These are phyloP conservation scores for Cerastoderma edule DNA, from an alignment of 2,888 invertebrate genomes.

Conservation along the genomic window DNA sequence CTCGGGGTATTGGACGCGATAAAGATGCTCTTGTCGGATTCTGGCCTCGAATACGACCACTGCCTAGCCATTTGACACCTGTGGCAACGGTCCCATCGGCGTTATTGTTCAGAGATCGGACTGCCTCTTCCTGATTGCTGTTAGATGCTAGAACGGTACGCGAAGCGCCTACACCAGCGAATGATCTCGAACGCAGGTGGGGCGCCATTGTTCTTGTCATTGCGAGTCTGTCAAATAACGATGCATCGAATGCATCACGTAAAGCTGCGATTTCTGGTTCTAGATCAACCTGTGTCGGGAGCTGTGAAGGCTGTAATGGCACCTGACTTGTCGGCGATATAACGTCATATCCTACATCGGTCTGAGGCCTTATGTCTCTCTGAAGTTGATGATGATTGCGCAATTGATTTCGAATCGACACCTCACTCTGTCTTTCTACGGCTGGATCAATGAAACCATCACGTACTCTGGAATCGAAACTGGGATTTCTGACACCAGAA, in stretches of 20 bases:
- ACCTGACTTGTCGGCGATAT: neutral
- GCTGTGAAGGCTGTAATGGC: neutral
- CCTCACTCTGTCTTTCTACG: no score
- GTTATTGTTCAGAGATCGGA: neutral
- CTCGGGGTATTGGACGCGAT: neutral
- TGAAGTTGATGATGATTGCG: no score
- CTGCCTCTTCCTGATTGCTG: neutral
- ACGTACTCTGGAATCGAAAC: no score
- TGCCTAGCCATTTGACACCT: slow-evolving; percentile 6
- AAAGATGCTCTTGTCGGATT: neutral
- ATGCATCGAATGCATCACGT: slow-evolving; percentile 18
- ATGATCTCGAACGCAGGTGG: no score
- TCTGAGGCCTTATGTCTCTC: neutral
- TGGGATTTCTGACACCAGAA: no score
- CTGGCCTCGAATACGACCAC: neutral
- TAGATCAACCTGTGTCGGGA: neutral
- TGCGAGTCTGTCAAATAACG: slow-evolving; percentile 17
- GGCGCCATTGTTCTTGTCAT: slow-evolving; percentile 4
- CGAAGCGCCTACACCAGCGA: neutral
- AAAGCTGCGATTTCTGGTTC: slow-evolving; percentile 21
- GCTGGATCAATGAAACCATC: no score
- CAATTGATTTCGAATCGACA: no score
- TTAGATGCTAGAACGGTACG: neutral
- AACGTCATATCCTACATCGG: neutral
- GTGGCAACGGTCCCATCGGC: neutral